These are phyloP conservation scores for Sylvilagus bachmani DNA, from an alignment of 2,113 vertebrate species.

Conservation along the genomic window DNA sequence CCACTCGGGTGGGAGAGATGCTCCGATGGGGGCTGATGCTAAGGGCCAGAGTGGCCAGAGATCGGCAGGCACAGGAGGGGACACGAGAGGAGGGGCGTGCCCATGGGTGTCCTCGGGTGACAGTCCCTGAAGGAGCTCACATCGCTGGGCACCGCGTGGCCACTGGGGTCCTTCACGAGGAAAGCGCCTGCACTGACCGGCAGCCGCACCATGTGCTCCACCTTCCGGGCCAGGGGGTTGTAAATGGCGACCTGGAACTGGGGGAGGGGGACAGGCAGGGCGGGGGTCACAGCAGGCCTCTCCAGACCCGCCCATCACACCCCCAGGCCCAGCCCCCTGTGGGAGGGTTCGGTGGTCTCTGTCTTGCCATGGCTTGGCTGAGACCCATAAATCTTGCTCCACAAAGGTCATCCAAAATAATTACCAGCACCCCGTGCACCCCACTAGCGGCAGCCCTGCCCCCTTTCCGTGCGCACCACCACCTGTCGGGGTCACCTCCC, in stretches of 20 bases:
- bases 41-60: background rate
- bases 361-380: background rate
- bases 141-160: constrained; percentile 87
- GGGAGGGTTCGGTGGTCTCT: background rate
- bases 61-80: background rate
- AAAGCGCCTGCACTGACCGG: constrained; percentile 90
- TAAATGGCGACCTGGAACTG: constrained; percentile 94
- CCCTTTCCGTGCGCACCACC: accelerated
- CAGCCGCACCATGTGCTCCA: constrained; percentile 90
- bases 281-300: background rate
- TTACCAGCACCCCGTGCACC: accelerated
- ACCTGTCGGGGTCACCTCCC: accelerated
- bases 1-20: background rate
- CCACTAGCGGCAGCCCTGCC: background rate
- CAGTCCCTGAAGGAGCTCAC: constrained; percentile 81
- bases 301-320: background rate
- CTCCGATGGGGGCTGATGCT: background rate
- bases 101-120: background rate
- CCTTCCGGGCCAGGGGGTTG: constrained; percentile 91
- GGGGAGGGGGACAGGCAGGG: background rate
- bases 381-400: background rate
- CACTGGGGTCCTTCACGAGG: constrained; percentile 84
- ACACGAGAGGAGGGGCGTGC: background rate
- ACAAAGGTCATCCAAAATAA: background rate
- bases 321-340: background rate